Evolutionary conservation across 2,797 vertebrate species (phyloP).

Genomic region (Onychomys torridus): DNA sequence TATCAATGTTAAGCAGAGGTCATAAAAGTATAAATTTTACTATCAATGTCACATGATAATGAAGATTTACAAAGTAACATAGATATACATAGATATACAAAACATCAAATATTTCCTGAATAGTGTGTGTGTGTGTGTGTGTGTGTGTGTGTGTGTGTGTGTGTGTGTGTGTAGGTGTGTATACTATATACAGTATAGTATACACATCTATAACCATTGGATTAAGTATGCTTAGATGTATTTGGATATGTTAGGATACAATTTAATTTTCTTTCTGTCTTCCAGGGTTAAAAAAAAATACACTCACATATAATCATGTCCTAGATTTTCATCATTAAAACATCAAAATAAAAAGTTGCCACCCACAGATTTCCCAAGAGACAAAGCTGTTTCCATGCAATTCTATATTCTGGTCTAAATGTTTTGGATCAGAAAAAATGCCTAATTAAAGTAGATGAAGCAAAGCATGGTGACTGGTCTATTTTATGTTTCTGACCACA

Average conservation of each 20-base stretch:
- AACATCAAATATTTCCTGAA: conserved; percentile 14
- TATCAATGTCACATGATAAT: neutral
- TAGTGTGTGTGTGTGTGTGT: neutral
- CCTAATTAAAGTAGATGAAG: neutral
- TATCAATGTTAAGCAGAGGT: neutral
- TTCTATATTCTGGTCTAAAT: conserved; percentile 48
- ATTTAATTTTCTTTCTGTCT: neutral
- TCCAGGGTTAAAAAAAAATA: neutral
- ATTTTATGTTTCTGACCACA: conserved; percentile 6
- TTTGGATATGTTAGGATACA: neutral
- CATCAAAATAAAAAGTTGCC: conserved; percentile 66
- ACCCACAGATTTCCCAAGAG: conserved; percentile 40
- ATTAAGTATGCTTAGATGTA: conserved; percentile 1
- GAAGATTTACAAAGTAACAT: neutral
- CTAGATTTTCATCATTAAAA: conserved; percentile 69
- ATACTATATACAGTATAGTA: neutral
- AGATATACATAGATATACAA: neutral
- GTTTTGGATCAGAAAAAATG: conserved; percentile 32
- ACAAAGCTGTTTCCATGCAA: conserved; percentile 22
- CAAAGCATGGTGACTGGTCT: neutral
- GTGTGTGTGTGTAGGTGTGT: neutral
- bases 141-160: neutral
- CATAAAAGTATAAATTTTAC: neutral
- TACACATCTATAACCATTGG: neutral
- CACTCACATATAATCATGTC: neutral